Base-by-base conservation (phyloP, 2,797 vertebrate genomes). In the Rhinogobio ventralis region DNA sequence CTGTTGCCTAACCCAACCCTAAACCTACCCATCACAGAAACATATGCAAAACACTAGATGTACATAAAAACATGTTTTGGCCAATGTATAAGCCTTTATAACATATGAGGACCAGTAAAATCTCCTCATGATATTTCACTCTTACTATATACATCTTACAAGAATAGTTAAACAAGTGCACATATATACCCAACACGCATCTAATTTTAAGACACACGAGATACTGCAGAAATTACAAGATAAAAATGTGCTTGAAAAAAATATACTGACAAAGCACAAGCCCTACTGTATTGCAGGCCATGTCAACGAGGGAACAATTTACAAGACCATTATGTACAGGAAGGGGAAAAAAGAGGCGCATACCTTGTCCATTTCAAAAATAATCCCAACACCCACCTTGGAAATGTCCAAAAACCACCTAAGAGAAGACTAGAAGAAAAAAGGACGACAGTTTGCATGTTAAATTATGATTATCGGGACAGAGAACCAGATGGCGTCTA, bases 401-500 rank as follows among this genome's bases (percentile, higher is more conserved):
- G 46, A 84, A 86, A 78, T 25, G 3, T n/a, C 33, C 66, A 39
- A 67, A 87, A 86, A 73, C 45, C 53, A 79, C 46, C 60, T 78
- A 74, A 15, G 7, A 76, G 51, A 42, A 82, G 81, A 55, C 79
- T 45, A 51, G 42, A 68, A 53, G 17, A 64, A 62, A 84, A 81
- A 64, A 82, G 20, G 60, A 86, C 9, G 79, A 80, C 64, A 45
- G 53, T 74, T 82, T 75, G 74, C 81, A 86, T 86, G 84, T 79
- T 76, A 86, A 83, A 86, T 68, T 68, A 25, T 81, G 82, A 83
- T 88, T 83, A 83, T 78, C 49, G 4, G 20, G 49, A 77, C 79
- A 55, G 72, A 83, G 73, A 86, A 76, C 81, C 81, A 86, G 83
- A 89, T 87, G 78, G 71, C 1, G 17, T 72, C 68, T 82, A 82